Percentiles rank a stretch among this genome's conserved stretches.
Conservation (phyloP, 2,797 vertebrate species). For the Sandelia bainsii region DNA sequence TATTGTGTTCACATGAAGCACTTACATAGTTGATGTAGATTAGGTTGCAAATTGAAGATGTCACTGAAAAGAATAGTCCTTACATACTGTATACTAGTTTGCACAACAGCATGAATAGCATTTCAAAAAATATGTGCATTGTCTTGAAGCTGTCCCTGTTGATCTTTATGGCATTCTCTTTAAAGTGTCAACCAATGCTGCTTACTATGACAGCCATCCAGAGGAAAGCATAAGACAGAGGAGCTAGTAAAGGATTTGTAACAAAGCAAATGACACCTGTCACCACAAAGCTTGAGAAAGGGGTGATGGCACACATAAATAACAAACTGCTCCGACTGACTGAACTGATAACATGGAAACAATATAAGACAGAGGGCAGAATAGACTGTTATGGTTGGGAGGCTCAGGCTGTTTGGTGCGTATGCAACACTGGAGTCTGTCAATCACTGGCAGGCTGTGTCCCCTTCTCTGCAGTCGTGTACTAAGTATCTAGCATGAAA, state of each 20-base stretch:
- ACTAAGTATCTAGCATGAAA: constrained; percentile 30
- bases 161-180: constrained; percentile 33
- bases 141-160: constrained; percentile 16
- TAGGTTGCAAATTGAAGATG: not conserved
- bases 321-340: constrained; percentile 62
- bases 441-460: constrained; percentile 33
- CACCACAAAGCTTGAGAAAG: constrained; percentile 44
- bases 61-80: too few relatives aligned
- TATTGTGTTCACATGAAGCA: not conserved
- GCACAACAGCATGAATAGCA: not conserved
- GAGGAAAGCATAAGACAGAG: constrained; percentile 48
- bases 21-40: not conserved
- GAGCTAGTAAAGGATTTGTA: constrained; percentile 50
- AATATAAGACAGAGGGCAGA: constrained; percentile 40
- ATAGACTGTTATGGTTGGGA: constrained; percentile 52
- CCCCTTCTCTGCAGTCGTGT: constrained; percentile 21
- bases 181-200: constrained; percentile 22
- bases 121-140: constrained; percentile 2
- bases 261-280: constrained; percentile 62
- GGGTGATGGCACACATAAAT: constrained; percentile 62
- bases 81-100: not conserved
- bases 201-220: constrained; percentile 52
- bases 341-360: constrained; percentile 51
- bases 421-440: constrained; percentile 43
- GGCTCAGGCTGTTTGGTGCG: constrained; percentile 34